These are phyloP conservation scores for Psix sp. DNA, from an alignment of 1,140 invertebrate genomes.

Conservation along the genomic window DNA sequence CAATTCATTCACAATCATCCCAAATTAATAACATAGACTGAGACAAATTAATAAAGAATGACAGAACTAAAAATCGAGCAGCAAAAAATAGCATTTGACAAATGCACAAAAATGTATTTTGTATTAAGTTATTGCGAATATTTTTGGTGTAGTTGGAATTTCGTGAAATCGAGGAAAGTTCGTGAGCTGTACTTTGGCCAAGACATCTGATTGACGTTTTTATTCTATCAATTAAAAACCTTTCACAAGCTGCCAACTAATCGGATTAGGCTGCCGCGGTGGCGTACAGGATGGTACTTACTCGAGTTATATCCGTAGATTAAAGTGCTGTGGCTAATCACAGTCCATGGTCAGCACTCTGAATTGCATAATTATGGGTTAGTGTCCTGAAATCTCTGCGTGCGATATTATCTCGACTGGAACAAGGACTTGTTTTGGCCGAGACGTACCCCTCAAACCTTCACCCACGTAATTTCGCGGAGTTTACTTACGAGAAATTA, in stretches of 20 bases:
- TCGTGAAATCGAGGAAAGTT: no score
- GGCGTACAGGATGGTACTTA: conserved; percentile 39
- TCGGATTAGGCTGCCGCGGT: conserved; percentile 37
- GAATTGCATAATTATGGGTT: conserved; percentile 57
- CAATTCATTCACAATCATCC: background rate
- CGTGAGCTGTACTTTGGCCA: background rate
- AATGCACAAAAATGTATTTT: no score
- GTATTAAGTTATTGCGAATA: no score
- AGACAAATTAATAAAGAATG: no score
- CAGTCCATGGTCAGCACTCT: conserved; percentile 51
- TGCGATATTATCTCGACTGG: conserved; percentile 37
- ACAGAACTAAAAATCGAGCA: no score
- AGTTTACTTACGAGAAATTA: conserved; percentile 48
- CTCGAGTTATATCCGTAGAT: conserved; percentile 42
- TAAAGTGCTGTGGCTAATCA: conserved; percentile 54
- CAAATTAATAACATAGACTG: no score
- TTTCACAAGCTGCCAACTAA: conserved; percentile 48
- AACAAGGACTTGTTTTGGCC: conserved; percentile 50
- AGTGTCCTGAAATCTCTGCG: conserved; percentile 36
- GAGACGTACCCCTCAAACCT: conserved; percentile 29
- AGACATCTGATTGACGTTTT: conserved; percentile 2
- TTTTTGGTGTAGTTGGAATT: no score
- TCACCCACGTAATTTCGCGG: conserved; percentile 52
- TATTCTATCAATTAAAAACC: conserved; percentile 38
- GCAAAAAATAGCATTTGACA: no score